These are phyloP conservation scores for Hemichromis elongatus DNA, from an alignment of 2,113 vertebrate species.

Conservation along the genomic window DNA sequence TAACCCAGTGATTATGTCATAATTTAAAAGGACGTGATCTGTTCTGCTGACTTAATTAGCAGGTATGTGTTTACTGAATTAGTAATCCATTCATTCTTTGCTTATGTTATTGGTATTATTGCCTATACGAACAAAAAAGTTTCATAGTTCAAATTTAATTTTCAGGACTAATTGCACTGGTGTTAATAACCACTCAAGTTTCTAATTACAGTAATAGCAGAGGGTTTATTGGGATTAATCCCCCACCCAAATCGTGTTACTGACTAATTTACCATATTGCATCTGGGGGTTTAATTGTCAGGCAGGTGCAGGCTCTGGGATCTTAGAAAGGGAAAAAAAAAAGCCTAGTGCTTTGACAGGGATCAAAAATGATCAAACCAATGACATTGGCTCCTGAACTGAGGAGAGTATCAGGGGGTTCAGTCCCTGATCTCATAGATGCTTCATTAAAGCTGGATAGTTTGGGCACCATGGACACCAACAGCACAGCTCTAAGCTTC, in stretches of 20 bases:
- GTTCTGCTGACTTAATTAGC: not conserved
- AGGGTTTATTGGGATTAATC: slow-evolving; percentile 43
- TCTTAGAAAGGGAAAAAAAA: not conserved
- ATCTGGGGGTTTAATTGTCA: slow-evolving; percentile 7
- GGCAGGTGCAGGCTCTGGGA: slow-evolving; percentile 43
- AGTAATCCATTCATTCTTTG: not conserved
- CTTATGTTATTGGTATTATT: not conserved
- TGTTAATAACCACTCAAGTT: slow-evolving; percentile 11
- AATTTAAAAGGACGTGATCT: not conserved
- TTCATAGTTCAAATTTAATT: not conserved
- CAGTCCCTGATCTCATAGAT: not conserved
- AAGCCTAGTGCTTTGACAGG: not conserved
- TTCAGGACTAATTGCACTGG: not conserved
- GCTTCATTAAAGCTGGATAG: not conserved
- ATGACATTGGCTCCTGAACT: not conserved
- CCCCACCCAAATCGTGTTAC: slow-evolving; percentile 47
- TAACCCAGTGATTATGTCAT: not conserved
- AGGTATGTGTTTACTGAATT: not conserved
- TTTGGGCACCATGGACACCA: slow-evolving; percentile 45
- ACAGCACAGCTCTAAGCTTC: slow-evolving; percentile 14
- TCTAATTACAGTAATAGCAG: slow-evolving; percentile 46
- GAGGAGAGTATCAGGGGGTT: not conserved
- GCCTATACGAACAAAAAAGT: not conserved
- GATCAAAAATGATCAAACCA: slow-evolving; percentile 47
- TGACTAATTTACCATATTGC: slow-evolving; percentile 50